Conservation (phyloP, 2,888 invertebrate genomes). For the Keiferia lycopersicella region DNA sequence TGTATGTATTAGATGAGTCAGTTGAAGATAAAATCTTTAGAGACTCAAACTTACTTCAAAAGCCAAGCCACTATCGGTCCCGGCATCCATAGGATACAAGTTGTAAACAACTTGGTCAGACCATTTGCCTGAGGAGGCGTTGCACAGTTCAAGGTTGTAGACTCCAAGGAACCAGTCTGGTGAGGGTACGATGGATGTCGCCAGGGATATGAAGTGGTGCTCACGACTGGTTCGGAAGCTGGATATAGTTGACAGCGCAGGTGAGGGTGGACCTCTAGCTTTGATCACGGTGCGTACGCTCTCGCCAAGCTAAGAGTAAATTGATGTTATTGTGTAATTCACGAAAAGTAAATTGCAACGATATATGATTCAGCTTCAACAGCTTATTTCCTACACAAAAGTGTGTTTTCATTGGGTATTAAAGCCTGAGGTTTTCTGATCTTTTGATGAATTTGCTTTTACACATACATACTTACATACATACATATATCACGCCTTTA, state of each 20-base stretch:
- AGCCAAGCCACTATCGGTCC: slow-evolving; percentile 94
- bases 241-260: slow-evolving; percentile 56
- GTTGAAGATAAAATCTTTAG: too few species aligned
- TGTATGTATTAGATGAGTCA: too few species aligned
- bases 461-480: too few species aligned
- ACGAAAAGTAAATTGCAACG: too few species aligned
- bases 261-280: slow-evolving; percentile 57
- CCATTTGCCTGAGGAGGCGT: slow-evolving; percentile 88
- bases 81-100: slow-evolving; percentile 96
- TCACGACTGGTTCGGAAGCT: slow-evolving; percentile 62
- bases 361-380: too few species aligned
- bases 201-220: slow-evolving; percentile 66
- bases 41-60: slow-evolving; percentile 87
- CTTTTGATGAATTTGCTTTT: too few species aligned
- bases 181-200: slow-evolving; percentile 75
- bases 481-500: too few species aligned
- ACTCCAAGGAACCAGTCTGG: slow-evolving; percentile 99
- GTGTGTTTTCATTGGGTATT: too few species aligned
- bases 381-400: too few species aligned
- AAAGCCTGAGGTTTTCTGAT: too few species aligned
- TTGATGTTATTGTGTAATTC: too few species aligned
- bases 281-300: slow-evolving; percentile 68
- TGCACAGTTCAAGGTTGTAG: slow-evolving; percentile 93
- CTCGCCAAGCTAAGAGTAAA: slow-evolving; percentile 48
- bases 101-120: slow-evolving; percentile 88